Base-by-base conservation (phyloP, 2,113 vertebrate species). In the Bos indicus region DNA sequence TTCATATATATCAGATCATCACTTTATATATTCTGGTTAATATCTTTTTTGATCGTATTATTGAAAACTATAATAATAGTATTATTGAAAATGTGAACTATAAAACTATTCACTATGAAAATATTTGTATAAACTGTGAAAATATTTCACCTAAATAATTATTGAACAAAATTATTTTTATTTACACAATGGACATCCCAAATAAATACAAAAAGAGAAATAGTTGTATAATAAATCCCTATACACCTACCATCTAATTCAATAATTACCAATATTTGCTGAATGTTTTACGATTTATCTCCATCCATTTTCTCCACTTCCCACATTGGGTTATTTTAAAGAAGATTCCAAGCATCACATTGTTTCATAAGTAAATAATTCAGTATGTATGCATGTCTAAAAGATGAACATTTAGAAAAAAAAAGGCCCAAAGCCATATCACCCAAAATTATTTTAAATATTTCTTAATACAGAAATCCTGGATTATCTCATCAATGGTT, bases 381-480 rank as follows among this genome's bases (percentile, higher is more conserved):
- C 40, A 82, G 10, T 52, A 87, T 67, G 5, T 51, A 51, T 77
- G 7, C 28, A 56, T 36, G 36, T 92, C 33, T 80, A 56, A 62
- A 93, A 90, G 52, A 46, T 30, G 1, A 91, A 7, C 3, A n/a
- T 87, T 87, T 30, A 67, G 77, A 19, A 48, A 67, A n/a, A 46
- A 56, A 57, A 62, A 83, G 28, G 46, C 46, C 87, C 12, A 78
- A 56, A 82, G 59, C 3, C 14, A 40, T 67, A 90, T 60, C 54
- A 88, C 1, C 19, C n/a, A 28, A 94, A 96, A 93, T 60, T 71
- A 87, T 28, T 92, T 96, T 84, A 95, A 92, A 88, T 93, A 86
- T 77, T 88, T 93, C 30, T 85, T 92, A 84, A 60, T n/a, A 59
- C 12, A 78, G 46, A 92, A 92, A 57, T 90, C n/a, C 43, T 23